Conservation (phyloP, 2,888 invertebrate species). For the Monochamus alternatus region DNA sequence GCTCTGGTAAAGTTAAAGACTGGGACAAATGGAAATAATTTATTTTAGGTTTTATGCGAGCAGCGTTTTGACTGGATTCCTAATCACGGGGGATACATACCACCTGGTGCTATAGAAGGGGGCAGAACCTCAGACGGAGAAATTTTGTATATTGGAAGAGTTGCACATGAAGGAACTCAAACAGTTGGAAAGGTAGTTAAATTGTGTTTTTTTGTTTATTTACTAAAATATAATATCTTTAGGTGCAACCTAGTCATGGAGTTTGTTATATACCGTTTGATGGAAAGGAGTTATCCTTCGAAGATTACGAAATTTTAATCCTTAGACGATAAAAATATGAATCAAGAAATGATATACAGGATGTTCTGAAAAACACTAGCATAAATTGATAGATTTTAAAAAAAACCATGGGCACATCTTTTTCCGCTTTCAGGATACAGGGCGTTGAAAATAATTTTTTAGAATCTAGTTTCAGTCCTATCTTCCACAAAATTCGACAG, state of each 20-base stretch:
- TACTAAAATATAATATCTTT: slow-evolving; percentile 9
- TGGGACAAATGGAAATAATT: not conserved
- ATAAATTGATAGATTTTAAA: too few relatives aligned
- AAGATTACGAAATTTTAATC: slow-evolving; percentile 51
- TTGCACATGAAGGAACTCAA: slow-evolving; percentile 72
- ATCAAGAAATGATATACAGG: not conserved
- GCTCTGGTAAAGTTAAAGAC: too few relatives aligned
- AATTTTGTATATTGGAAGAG: slow-evolving; percentile 73
- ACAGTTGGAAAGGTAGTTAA: slow-evolving; percentile 73
- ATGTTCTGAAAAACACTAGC: too few relatives aligned
- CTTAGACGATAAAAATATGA: slow-evolving; percentile 20
- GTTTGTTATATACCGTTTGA: slow-evolving; percentile 56
- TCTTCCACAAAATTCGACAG: too few relatives aligned
- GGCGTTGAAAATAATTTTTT: too few relatives aligned
- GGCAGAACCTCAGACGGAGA: slow-evolving; percentile 73
- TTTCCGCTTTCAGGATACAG: too few relatives aligned
- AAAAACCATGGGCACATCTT: too few relatives aligned
- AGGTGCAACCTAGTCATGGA: slow-evolving; percentile 56
- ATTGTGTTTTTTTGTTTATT: not conserved
- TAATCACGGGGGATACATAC: slow-evolving; percentile 70
- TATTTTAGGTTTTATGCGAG: slow-evolving; percentile 71
- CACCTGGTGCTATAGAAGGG: slow-evolving; percentile 72
- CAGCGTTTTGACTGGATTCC: slow-evolving; percentile 72
- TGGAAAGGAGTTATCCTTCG: slow-evolving; percentile 49
- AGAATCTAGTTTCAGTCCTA: too few relatives aligned